Conservation (phyloP, 1,140 invertebrate genomes). For the Drosophila bocki region DNA sequence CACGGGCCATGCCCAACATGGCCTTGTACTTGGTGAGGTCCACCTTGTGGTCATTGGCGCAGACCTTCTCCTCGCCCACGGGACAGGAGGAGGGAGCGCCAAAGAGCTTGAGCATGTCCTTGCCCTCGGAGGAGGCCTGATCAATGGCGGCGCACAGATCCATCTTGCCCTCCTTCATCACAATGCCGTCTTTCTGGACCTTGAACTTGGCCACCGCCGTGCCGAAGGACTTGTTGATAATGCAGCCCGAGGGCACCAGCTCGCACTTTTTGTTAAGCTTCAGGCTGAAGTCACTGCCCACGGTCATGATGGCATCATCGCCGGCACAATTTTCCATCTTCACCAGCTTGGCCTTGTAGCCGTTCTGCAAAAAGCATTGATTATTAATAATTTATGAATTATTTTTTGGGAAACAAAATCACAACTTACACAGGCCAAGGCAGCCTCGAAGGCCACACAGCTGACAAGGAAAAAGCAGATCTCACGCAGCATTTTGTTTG, state of each 20-base stretch:
- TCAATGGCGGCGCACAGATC: slow-evolving; percentile 75
- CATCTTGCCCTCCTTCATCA: slow-evolving; percentile 79
- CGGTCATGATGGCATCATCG: slow-evolving; percentile 60
- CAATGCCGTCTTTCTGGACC: slow-evolving; percentile 74
- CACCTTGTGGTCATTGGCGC: slow-evolving; percentile 69
- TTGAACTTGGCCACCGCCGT: slow-evolving; percentile 75
- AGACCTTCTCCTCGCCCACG: slow-evolving; percentile 78
- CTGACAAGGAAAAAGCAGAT: slow-evolving; percentile 47
- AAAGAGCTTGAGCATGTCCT: slow-evolving; percentile 78
- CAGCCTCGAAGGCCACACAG: slow-evolving; percentile 48
- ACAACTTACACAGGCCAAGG: slow-evolving; percentile 76
- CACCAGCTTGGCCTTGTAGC: slow-evolving; percentile 79
- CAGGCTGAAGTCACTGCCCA: slow-evolving; percentile 63
- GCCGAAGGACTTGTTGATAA: slow-evolving; percentile 70
- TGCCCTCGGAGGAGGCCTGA: slow-evolving; percentile 65
- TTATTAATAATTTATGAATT: background rate
- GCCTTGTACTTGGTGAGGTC: slow-evolving; percentile 81
- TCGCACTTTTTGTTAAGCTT: slow-evolving; percentile 84
- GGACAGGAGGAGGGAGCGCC: slow-evolving; percentile 76
- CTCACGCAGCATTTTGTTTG: slow-evolving; percentile 50
- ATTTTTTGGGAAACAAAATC: background rate
- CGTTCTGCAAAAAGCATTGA: slow-evolving; percentile 54
- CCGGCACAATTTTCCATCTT: slow-evolving; percentile 82
- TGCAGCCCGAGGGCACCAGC: slow-evolving; percentile 73
- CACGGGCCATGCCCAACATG: slow-evolving; percentile 76